Evolutionary conservation across 2,888 invertebrate species (phyloP).

Genomic region (Halictus ligatus): DNA sequence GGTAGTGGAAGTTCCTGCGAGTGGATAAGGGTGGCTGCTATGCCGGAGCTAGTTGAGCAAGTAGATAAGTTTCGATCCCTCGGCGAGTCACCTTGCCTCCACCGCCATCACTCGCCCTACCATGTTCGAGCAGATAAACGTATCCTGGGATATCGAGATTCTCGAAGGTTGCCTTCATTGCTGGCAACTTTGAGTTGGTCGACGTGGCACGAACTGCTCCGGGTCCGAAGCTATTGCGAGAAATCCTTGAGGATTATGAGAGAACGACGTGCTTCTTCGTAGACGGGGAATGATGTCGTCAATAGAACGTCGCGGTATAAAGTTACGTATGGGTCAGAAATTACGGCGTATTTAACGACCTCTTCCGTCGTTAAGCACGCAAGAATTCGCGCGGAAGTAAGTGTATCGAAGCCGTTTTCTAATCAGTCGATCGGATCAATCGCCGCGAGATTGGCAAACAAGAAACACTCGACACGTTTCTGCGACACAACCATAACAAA

Average conservation of each 20-base stretch:
- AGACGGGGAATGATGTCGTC: constrained; percentile 32
- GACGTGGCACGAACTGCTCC: constrained; percentile 58
- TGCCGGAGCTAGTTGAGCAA: constrained; percentile 82
- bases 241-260: constrained; percentile 67
- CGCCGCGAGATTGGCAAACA: not conserved
- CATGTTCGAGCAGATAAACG: constrained; percentile 75
- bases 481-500: not conserved
- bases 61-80: constrained; percentile 84
- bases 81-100: constrained; percentile 77
- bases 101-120: constrained; percentile 74
- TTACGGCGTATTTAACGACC: constrained; percentile 29
- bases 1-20: constrained; percentile 77
- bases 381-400: not conserved
- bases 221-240: constrained; percentile 52
- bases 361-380: not conserved
- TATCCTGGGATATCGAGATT: constrained; percentile 72
- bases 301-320: constrained; percentile 26
- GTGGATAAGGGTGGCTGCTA: constrained; percentile 80
- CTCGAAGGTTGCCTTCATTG: constrained; percentile 64
- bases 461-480: not conserved
- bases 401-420: not conserved
- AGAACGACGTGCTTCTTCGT: constrained; percentile 53
- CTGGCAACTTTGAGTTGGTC: constrained; percentile 64
- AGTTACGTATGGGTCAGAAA: constrained; percentile 54
- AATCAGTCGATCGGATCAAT: not conserved